Base-by-base conservation (phyloP, 2,113 vertebrate species). In the Psophia crepitans region DNA sequence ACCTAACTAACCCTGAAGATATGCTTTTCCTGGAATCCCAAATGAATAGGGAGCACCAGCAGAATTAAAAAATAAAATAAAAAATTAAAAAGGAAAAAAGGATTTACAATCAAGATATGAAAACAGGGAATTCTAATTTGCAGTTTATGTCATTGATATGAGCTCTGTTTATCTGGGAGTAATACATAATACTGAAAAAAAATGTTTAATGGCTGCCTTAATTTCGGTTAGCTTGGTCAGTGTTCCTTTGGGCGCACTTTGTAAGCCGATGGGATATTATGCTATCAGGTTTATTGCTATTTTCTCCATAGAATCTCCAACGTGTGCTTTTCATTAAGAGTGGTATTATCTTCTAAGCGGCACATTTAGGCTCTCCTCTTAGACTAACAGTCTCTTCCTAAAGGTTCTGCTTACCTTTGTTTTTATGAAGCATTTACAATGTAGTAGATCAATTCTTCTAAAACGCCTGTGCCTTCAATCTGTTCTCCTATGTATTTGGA, bases 281-380 rank as follows among this genome's bases (percentile, higher is more conserved):
- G 44, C 65, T 83, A 46, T 79, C 88, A 88, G 54, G 21, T 71
- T 90, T 94, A 89, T 60, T 69, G 65, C 30, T 95, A 11, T 82
- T 89, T 87, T 79, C 83, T 88, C 90, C 41, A 53, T 12, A 80
- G 63, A 73, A 82, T 58, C 14, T 91, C 63, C 15, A 61, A 30
- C 60, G 90, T 65, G 6, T 70, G 65, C 65, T 97, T 97, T 97
- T 91, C 73, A 80, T 87, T 94, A 98, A 83, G 81, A 93, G 58
- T 32, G 41, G 16, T 66, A 41, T 96, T 96, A 89, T 82, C 77
- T 91, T 87, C 28, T 84, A 77, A 89, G 76, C 49, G 65, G 69
- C 16, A 88, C 44, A 81, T 83, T 95, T 79, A 84, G 94, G 22
- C 60, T 93, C 39, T 84, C 53, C 33, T 95, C 14, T 79, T 70